A percentile compares a stretch with the other conserved stretches of the same genome.
Evolutionary conservation across 2,113 vertebrate species (phyloP).

Genomic region (Microcebus ravelobensis): DNA sequence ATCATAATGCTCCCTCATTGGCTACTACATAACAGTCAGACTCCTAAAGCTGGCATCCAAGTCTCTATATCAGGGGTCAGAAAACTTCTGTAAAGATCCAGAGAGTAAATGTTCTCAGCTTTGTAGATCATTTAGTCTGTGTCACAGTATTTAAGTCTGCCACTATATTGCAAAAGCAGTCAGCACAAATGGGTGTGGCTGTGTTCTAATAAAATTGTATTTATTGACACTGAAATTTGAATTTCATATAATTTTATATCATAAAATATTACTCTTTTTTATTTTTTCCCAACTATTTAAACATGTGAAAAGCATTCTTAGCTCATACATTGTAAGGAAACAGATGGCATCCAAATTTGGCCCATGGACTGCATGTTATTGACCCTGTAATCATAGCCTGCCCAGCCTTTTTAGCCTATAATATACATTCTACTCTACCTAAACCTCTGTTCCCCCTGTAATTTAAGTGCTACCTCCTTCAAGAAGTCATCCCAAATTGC

Average conservation of each 20-base stretch:
- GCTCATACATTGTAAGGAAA: fast-evolving
- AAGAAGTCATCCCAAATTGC: background rate
- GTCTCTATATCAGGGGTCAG: background rate
- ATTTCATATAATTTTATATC: background rate
- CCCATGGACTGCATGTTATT: fast-evolving
- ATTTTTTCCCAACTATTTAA: background rate
- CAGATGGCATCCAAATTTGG: no score
- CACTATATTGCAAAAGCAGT: background rate
- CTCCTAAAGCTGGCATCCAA: background rate
- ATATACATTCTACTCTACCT: background rate
- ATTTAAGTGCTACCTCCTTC: background rate
- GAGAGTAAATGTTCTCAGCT: background rate
- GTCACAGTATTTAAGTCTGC: background rate
- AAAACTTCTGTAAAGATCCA: background rate
- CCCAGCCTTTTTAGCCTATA: background rate
- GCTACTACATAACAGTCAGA: background rate
- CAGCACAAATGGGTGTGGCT: background rate
- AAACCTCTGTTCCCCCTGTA: background rate
- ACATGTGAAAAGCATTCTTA: background rate
- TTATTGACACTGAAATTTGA: background rate
- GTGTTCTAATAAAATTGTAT: background rate
- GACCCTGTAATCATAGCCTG: background rate
- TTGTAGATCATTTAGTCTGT: background rate
- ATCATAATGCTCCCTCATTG: background rate
- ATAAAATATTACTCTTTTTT: background rate